phyloP scores from a whole-genome alignment of 2,797 vertebrate species.

The Pteropus rufus region DNA sequence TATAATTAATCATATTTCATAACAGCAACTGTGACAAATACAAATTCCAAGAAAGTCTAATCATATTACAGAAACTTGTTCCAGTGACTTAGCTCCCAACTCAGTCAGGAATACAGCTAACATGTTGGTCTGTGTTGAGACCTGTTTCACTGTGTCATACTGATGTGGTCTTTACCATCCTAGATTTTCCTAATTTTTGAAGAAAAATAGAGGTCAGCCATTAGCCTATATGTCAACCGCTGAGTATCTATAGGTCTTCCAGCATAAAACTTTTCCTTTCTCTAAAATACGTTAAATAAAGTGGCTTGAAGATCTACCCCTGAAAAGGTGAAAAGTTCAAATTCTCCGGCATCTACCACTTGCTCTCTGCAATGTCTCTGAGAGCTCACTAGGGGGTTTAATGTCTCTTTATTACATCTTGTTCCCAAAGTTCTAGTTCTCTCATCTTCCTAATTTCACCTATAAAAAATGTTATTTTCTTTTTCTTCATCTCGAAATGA shows the following conservation, averaged over 20 bases:
- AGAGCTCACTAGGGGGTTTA: not conserved
- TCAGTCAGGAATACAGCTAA: not conserved
- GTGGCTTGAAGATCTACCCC: not conserved
- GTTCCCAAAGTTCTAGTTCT: not conserved
- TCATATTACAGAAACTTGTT: not conserved
- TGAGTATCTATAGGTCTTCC: not conserved
- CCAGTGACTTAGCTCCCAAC: not conserved
- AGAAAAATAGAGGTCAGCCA: not conserved
- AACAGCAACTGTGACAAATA: conserved; percentile 51
- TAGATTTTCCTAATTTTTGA: not conserved
- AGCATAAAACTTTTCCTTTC: not conserved
- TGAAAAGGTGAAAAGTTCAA: not conserved
- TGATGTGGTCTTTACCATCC: not conserved
- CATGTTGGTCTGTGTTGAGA: not conserved
- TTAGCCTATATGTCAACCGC: not conserved
- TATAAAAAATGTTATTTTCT: not conserved
- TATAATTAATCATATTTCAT: conserved; percentile 62
- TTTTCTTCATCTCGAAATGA: not conserved
- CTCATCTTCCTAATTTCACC: not conserved
- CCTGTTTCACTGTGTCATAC: not conserved
- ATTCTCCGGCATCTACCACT: not conserved
- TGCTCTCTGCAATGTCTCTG: not conserved
- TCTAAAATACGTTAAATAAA: not conserved
- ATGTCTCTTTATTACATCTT: not conserved
- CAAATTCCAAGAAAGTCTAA: conserved; percentile 50